A percentile compares a stretch with the other conserved stretches of the same genome.
Conservation (phyloP, 2,113 vertebrate species). For the Sciurus niger region DNA sequence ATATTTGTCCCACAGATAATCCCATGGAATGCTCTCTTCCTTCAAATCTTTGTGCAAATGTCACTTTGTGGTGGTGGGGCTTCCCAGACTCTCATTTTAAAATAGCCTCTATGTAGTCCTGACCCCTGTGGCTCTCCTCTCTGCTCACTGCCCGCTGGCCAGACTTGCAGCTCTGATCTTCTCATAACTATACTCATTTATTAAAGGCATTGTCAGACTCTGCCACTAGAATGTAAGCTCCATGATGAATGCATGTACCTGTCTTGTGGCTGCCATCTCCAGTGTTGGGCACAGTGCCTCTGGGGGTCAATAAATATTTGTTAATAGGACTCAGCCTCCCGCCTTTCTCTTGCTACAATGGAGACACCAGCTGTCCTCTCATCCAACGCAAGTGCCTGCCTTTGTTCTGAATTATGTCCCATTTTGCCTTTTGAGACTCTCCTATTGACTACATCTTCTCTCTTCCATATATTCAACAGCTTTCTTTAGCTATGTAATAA, state of each 20-base stretch:
- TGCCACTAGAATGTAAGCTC: neutral
- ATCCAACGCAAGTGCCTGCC: neutral
- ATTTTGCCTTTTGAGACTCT: neutral
- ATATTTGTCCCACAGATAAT: neutral
- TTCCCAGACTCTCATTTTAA: neutral
- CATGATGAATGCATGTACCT: neutral
- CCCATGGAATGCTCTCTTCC: neutral
- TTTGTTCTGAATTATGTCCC: neutral
- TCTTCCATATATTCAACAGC: neutral
- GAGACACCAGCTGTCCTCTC: neutral
- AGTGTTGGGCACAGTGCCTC: neutral
- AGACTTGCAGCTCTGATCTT: neutral
- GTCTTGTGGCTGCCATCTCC: neutral
- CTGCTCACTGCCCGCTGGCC: accelerated
- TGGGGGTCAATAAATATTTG: neutral
- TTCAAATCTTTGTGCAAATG: neutral
- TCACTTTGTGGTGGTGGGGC: neutral
- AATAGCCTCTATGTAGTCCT: neutral
- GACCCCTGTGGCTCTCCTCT: neutral
- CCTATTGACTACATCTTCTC: neutral
- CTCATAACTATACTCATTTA: no score
- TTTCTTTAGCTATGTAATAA: neutral
- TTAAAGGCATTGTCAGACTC: neutral
- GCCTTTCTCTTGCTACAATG: neutral
- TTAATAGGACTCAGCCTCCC: neutral